Conservation (phyloP, 1,140 invertebrate genomes). For the Leptonema lineaticorne region DNA sequence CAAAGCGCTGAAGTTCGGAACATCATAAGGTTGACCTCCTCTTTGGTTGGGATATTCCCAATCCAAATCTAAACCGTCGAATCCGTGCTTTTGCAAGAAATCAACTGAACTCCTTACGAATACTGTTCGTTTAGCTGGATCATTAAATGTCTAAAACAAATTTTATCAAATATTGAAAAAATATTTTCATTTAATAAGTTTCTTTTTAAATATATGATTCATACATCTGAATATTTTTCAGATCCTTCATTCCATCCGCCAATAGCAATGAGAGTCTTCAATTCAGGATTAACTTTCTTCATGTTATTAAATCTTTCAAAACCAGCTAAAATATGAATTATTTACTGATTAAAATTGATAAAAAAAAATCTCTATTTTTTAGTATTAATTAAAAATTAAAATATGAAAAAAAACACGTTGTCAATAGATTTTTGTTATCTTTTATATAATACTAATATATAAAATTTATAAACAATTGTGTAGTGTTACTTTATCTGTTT, state of each 20-base stretch:
- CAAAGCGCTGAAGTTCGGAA: conserved; percentile 54
- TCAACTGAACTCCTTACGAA: conserved; percentile 74
- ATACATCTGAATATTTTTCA: conserved; percentile 62
- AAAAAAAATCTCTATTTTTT: too few species aligned
- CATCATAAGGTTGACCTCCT: conserved; percentile 43
- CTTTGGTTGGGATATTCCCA: conserved; percentile 77
- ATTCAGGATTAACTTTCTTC: conserved; percentile 51
- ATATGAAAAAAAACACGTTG: too few species aligned
- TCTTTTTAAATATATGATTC: conserved; percentile 57
- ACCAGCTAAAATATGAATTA: conserved; percentile 18
- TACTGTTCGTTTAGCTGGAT: conserved; percentile 63
- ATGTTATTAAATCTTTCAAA: conserved; percentile 29
- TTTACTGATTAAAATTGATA: too few species aligned
- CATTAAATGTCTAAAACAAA: conserved; percentile 65
- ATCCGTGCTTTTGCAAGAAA: conserved; percentile 77
- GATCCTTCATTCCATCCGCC: conserved; percentile 80
- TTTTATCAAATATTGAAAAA: neutral
- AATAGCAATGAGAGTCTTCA: conserved; percentile 70
- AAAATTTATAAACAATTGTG: too few species aligned
- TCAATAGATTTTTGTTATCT: too few species aligned
- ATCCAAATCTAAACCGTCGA: conserved; percentile 84
- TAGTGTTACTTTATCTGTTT: too few species aligned
- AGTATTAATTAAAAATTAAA: too few species aligned
- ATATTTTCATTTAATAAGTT: conserved; percentile 48
- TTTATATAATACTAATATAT: too few species aligned